Base-by-base conservation (phyloP, 2,888 invertebrate species). In the Stenolophus ochropezus region DNA sequence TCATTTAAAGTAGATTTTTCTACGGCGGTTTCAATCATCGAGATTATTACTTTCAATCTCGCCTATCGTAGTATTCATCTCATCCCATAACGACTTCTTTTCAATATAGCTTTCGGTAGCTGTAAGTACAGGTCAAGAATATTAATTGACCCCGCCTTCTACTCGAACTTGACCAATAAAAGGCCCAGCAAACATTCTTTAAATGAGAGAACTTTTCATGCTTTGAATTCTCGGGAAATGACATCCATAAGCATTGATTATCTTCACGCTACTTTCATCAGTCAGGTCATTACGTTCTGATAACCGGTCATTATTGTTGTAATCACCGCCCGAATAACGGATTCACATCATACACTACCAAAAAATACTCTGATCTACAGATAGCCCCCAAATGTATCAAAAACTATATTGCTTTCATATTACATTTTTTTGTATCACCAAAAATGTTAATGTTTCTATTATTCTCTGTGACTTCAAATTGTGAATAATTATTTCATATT, bases 81-180 rank as follows among this genome's bases (percentile, higher is more conserved):
- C 73, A 49, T 69, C 69, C 16, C 23, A 73, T 73, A 47, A 21
- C 71, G 49, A 47, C 33, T 73, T 11, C 49, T 47, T 69, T 73
- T 73, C 73, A 73, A 49, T 73, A 47, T 47, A 47, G 73, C 73
- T 73, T 73, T 73, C 73, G 18, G 25, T 73, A 56, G 42, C 18
- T 75, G 47, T 53, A 76, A 76, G 76, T 27, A 76, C 76, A 76
- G 76, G 76, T 76, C 76, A 76, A 76, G 76, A 76, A 76, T 76
- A 76, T 76, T 76, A 76, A 76, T 76, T 76, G 76, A 76, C 76
- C 76, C 76, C 58, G 27, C 76, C 42, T 18, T 27, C 27, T 16
- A 8, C n/a, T 58, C 58, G 56, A 58, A 56, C 76, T 76, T 42
- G 56, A 58, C 53, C 58, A 76, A 58, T 76, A 58, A 53, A 76